These are phyloP conservation scores for Sus cebifrons DNA, from an alignment of 2,797 vertebrate species.

Conservation along the genomic window DNA sequence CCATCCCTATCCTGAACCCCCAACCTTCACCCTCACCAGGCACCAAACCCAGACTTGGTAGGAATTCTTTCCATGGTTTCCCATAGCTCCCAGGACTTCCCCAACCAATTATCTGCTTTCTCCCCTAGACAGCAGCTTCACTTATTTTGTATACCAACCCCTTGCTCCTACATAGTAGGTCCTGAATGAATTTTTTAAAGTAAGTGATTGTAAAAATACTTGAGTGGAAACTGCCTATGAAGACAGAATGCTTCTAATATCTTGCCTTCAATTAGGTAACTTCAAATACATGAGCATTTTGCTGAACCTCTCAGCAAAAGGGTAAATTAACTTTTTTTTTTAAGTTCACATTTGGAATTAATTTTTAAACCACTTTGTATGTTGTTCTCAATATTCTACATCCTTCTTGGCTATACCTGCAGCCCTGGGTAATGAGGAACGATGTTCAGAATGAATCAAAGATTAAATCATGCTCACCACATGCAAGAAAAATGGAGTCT, in stretches of 20 bases:
- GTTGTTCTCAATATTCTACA: conserved; percentile 30
- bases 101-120: neutral
- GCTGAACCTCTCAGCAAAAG: conserved; percentile 52
- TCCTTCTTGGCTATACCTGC: conserved; percentile 36
- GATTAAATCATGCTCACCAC: conserved; percentile 64
- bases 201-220: neutral
- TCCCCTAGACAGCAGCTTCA: neutral
- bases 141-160: neutral
- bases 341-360: conserved; percentile 61
- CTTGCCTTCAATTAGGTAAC: conserved; percentile 2
- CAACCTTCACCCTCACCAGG: neutral
- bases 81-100: neutral
- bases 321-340: conserved; percentile 49
- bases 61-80: neutral
- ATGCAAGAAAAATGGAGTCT: conserved; percentile 79
- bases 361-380: conserved; percentile 67
- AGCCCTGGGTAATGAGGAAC: conserved; percentile 67
- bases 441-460: conserved; percentile 65
- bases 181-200: conserved; percentile 24
- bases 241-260: conserved; percentile 31
- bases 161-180: neutral
- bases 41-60: neutral
- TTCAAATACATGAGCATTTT: conserved; percentile 7
- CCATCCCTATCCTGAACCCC: neutral
- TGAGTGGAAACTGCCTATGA: neutral